Evolutionary conservation across 1,140 invertebrate genomes (phyloP).

Genomic region (Neelides sp.): DNA sequence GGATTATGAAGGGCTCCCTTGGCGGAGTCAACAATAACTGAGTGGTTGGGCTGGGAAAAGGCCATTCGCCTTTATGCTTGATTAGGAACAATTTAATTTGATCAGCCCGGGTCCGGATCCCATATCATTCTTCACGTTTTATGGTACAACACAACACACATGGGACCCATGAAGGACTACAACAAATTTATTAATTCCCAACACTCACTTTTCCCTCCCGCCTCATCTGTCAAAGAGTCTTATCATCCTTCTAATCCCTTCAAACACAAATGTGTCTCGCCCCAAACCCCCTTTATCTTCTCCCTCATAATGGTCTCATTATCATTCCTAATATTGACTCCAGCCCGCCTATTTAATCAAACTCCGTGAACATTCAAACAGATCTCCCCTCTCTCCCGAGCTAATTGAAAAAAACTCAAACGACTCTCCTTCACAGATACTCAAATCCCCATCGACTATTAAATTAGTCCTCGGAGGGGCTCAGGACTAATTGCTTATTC

Average conservation of each 20-base stretch:
- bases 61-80: slow-evolving; percentile 21
- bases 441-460: too few relatives aligned
- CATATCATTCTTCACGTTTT: slow-evolving; percentile 31
- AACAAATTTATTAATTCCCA: slow-evolving; percentile 32
- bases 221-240: slow-evolving; percentile 25
- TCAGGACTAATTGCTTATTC: too few relatives aligned
- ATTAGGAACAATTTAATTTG: slow-evolving; percentile 32
- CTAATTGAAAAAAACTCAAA: too few relatives aligned
- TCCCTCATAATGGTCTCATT: background rate
- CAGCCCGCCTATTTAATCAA: too few relatives aligned
- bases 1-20: too few relatives aligned
- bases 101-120: slow-evolving; percentile 22
- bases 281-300: background rate
- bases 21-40: too few relatives aligned
- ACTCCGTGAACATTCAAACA: too few relatives aligned
- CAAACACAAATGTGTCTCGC: background rate
- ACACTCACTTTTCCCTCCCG: slow-evolving; percentile 19
- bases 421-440: too few relatives aligned
- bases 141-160: slow-evolving; percentile 31
- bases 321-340: background rate
- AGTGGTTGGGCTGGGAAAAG: too few relatives aligned
- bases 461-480: too few relatives aligned
- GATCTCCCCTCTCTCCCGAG: too few relatives aligned
- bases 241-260: slow-evolving; percentile 16
- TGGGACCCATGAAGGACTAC: slow-evolving; percentile 30